phyloP scores from a whole-genome alignment of 2,888 invertebrate species.

The Melieria omissa region DNA sequence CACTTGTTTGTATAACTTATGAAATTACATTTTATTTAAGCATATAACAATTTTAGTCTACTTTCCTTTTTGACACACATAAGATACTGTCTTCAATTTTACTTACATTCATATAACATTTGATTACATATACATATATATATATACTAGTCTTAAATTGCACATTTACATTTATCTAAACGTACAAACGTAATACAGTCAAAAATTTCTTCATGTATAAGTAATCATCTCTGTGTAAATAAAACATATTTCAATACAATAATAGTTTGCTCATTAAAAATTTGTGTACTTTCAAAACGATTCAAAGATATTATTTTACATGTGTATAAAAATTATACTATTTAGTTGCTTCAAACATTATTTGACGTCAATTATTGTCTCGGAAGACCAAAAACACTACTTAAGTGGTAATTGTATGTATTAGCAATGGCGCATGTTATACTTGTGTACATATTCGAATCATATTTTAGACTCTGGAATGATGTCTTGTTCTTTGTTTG shows the following conservation, averaged over 20 bases:
- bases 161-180: constrained; percentile 24
- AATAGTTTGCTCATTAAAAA: constrained; percentile 23
- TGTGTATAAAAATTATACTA: background rate
- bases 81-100: constrained; percentile 10
- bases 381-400: constrained; percentile 56
- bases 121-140: constrained; percentile 19
- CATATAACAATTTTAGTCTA: too few species aligned
- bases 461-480: constrained; percentile 3
- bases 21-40: too few species aligned
- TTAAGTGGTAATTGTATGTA: constrained; percentile 21
- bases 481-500: too few species aligned
- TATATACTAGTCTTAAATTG: constrained; percentile 3
- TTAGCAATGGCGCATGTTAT: background rate
- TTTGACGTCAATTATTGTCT: constrained; percentile 60
- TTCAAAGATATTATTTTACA: too few species aligned
- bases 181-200: too few species aligned
- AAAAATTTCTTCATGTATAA: too few species aligned
- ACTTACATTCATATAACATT: constrained; percentile 18
- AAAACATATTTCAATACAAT: constrained; percentile 18
- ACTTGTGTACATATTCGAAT: background rate
- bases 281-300: constrained; percentile 10
- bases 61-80: too few species aligned
- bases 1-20: too few species aligned
- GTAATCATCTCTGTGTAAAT: background rate
- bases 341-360: constrained; percentile 26